A percentile compares a stretch with the other conserved stretches of the same genome.
phyloP scores from a whole-genome alignment of 2,797 vertebrate species.

The Benthosema pterotum region DNA sequence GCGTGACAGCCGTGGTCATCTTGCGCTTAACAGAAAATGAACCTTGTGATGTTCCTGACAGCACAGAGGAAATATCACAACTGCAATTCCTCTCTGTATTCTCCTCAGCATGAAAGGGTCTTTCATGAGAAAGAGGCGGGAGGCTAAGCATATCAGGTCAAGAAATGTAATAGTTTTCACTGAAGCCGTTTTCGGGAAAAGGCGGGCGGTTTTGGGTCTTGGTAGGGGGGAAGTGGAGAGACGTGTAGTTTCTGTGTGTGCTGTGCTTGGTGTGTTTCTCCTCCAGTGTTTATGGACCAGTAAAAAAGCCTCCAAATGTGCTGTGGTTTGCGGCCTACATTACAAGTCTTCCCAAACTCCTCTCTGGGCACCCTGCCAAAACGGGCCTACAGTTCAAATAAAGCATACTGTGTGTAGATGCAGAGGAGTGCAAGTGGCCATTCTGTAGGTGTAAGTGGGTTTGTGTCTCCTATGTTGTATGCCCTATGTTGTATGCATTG shows the following conservation, averaged over 20 bases:
- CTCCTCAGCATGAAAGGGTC: constrained; percentile 54
- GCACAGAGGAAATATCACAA: constrained; percentile 41
- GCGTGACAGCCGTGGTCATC: too few relatives aligned
- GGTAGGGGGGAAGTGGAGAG: constrained; percentile 19
- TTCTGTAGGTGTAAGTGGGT: constrained; percentile 27
- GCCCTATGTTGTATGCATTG: constrained; percentile 23
- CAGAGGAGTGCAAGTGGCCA: constrained; percentile 28
- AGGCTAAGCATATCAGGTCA: constrained; percentile 55
- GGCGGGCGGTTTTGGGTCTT: constrained; percentile 31
- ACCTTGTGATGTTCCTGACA: constrained; percentile 50
- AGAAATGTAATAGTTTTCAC: constrained; percentile 63
- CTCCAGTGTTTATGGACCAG: constrained; percentile 65
- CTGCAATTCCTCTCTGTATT: constrained; percentile 59
- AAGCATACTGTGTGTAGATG: constrained; percentile 29
- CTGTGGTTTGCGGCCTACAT: constrained; percentile 69
- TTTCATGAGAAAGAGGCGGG: constrained; percentile 60
- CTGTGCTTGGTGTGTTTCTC: constrained; percentile 58
- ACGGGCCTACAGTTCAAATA: constrained; percentile 46
- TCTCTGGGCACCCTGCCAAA: constrained; percentile 47
- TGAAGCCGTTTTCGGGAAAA: constrained; percentile 60
- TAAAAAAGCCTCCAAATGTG: constrained; percentile 71
- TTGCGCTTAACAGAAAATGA: constrained; percentile 23
- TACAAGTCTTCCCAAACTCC: constrained; percentile 49
- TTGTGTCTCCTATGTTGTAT: constrained; percentile 38
- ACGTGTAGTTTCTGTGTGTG: constrained; percentile 41